These are phyloP conservation scores for Chrysotoxum bicinctum DNA, from an alignment of 2,888 invertebrate species.

Conservation along the genomic window DNA sequence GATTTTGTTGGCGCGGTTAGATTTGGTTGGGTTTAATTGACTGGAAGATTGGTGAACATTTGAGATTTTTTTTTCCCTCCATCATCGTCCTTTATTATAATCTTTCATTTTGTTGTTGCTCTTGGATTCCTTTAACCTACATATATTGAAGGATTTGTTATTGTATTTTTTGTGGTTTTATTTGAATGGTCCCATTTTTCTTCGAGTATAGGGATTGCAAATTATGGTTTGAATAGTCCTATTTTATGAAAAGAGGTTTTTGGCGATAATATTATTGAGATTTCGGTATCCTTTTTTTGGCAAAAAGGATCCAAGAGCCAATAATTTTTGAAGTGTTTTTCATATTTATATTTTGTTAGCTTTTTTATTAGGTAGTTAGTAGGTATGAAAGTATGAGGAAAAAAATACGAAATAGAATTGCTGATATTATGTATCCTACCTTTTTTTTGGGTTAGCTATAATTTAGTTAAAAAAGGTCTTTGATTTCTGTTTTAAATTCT, in stretches of 20 bases:
- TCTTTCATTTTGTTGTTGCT: slow-evolving; percentile 18
- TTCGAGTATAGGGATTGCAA: slow-evolving; percentile 16
- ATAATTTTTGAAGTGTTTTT: slow-evolving; percentile 35
- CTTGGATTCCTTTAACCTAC: slow-evolving; percentile 11
- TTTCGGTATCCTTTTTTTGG: not conserved
- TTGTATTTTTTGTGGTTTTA: slow-evolving; percentile 13
- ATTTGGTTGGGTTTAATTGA: slow-evolving; percentile 68
- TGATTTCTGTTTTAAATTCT: not conserved
- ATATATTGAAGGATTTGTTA: slow-evolving; percentile 23
- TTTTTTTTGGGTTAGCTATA: not conserved
- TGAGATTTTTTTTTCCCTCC: slow-evolving; percentile 13
- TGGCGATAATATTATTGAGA: slow-evolving; percentile 34
- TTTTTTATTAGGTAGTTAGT: not conserved
- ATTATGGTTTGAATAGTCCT: slow-evolving; percentile 46
- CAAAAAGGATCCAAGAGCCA: slow-evolving; percentile 2
- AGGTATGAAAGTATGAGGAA: not conserved
- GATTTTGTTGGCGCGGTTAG: slow-evolving; percentile 48
- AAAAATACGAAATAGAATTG: not conserved
- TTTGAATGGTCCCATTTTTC: slow-evolving; percentile 23
- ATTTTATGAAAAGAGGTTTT: slow-evolving; percentile 36
- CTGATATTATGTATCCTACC: slow-evolving; percentile 19
- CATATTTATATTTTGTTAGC: slow-evolving; percentile 23
- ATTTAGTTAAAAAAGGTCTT: not conserved
- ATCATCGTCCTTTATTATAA: slow-evolving; percentile 25
- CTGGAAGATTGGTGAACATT: slow-evolving; percentile 69